Evolutionary conservation across 2,888 invertebrate species (phyloP).

Genomic region (Cantharis rufa): DNA sequence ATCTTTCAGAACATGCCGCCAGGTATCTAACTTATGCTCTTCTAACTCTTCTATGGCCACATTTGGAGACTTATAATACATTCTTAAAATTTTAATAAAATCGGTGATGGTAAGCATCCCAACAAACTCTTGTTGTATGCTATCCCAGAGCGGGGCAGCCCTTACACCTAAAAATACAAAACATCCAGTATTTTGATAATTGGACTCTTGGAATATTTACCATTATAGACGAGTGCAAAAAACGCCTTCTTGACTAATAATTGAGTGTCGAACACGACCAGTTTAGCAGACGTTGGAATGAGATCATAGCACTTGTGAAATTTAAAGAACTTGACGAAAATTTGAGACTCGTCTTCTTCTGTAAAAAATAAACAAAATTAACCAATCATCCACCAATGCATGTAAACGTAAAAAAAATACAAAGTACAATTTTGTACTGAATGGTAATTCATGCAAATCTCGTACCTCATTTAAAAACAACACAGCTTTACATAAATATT

Average conservation of each 20-base stretch:
- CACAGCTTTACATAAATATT: not conserved
- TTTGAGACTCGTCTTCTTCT: conserved; percentile 97
- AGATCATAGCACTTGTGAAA: conserved; percentile 99
- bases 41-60: conserved; percentile 95
- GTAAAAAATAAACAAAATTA: conserved; percentile 53
- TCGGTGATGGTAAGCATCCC: conserved; percentile 99
- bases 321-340: conserved; percentile 98
- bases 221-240: conserved; percentile 98
- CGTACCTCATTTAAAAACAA: not conserved
- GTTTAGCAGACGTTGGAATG: conserved; percentile 98
- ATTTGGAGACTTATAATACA: conserved; percentile 93
- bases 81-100: conserved; percentile 97
- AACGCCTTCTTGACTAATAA: conserved; percentile 98
- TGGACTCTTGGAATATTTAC: conserved; percentile 56
- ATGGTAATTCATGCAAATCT: not conserved
- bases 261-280: conserved; percentile 99
- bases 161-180: conserved; percentile 72
- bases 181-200: not conserved
- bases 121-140: conserved; percentile 86
- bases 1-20: conserved; percentile 90
- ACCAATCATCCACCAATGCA: not conserved
- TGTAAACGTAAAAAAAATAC: not conserved
- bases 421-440: not conserved
- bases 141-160: conserved; percentile 98
- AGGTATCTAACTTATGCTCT: conserved; percentile 94